These are phyloP conservation scores for Cepaea nemoralis DNA, from an alignment of 1,140 invertebrate genomes.

Conservation along the genomic window DNA sequence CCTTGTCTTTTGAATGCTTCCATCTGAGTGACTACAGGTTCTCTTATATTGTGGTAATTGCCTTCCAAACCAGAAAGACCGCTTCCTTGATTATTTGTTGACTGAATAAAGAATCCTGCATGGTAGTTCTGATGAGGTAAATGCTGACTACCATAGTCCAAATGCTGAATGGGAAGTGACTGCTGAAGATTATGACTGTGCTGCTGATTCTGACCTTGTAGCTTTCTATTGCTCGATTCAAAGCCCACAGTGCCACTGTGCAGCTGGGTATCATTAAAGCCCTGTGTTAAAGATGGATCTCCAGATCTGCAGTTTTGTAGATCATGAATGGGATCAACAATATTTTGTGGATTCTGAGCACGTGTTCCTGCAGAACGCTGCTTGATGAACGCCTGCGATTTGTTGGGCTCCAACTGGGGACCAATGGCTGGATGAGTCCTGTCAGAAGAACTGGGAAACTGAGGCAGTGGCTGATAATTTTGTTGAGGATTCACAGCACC, in stretches of 20 bases:
- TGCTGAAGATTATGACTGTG: too few species aligned
- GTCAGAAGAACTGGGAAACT: not conserved
- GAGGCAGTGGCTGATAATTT: not conserved
- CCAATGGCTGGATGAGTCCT: not conserved
- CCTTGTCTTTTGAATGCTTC: not conserved
- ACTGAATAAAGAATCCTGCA: not conserved
- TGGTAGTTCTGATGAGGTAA: not conserved
- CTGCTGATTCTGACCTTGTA: too few species aligned
- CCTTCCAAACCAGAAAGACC: conserved; percentile 20
- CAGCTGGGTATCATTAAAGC: too few species aligned
- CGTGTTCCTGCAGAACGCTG: not conserved
- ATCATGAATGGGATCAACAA: too few species aligned
- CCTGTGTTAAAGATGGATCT: too few species aligned
- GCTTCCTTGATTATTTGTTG: not conserved
- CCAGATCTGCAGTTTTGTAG: too few species aligned
- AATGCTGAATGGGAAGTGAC: not conserved
- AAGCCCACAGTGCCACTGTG: too few species aligned
- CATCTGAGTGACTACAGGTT: conserved; percentile 23
- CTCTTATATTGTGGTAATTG: not conserved
- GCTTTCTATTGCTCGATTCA: too few species aligned
- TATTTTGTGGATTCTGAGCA: too few species aligned
- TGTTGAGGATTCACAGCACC: too few species aligned
- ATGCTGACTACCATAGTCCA: not conserved
- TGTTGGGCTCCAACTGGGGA: not conserved
- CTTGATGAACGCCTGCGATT: not conserved